Conservation (phyloP, 1,140 invertebrate genomes). For the Megathymus violae region DNA sequence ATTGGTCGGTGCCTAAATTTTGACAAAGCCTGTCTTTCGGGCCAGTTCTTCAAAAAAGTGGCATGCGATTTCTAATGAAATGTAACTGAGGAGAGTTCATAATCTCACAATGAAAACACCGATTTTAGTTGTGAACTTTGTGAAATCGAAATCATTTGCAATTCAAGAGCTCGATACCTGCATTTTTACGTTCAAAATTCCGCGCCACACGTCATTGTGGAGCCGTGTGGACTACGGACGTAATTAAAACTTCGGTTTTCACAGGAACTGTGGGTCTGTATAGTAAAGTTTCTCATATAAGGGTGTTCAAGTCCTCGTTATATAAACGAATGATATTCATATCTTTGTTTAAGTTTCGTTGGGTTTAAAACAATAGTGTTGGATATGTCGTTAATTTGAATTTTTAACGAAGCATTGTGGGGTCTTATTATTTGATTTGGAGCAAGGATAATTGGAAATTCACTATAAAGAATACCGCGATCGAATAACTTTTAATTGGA, state of each 20-base stretch:
- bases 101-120: constrained; percentile 11
- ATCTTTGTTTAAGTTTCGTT: constrained; percentile 16
- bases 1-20: no score
- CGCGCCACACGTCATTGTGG: constrained; percentile 21
- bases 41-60: no score
- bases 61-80: constrained; percentile 1
- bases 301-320: constrained; percentile 25
- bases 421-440: neutral
- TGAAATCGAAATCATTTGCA: no score
- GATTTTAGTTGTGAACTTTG: neutral
- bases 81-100: neutral
- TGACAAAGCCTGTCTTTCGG: no score
- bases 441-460: neutral
- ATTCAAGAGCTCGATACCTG: neutral
- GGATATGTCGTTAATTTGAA: constrained; percentile 29
- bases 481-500: no score
- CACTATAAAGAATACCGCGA: neutral
- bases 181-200: constrained; percentile 16
- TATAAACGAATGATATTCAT: constrained; percentile 26
- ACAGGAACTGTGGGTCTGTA: constrained; percentile 9
- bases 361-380: constrained; percentile 24
- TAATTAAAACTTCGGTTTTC: constrained; percentile 26
- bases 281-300: constrained; percentile 4
- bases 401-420: constrained; percentile 34
- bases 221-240: constrained; percentile 16